Conservation (phyloP, 2,797 vertebrate genomes). For the Girardinus metallicus region DNA sequence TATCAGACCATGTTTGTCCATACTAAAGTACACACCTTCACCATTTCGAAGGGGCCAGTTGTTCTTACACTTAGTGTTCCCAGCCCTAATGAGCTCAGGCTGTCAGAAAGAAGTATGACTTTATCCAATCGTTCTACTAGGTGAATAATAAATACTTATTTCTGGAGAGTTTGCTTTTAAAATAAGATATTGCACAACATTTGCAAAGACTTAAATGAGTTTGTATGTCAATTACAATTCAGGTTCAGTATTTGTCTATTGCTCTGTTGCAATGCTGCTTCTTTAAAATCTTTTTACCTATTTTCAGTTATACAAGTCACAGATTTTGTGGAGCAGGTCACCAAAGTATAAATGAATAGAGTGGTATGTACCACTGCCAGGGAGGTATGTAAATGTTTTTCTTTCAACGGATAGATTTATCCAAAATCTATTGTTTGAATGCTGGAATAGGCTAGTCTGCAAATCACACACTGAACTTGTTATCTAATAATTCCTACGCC, state of each 20-base stretch:
- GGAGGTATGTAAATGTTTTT: background rate
- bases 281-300: background rate
- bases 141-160: background rate
- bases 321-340: background rate
- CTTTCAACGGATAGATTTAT: background rate
- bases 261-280: background rate
- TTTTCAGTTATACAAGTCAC: background rate
- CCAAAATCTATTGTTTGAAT: background rate
- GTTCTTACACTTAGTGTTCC: background rate
- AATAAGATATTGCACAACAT: background rate
- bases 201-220: background rate
- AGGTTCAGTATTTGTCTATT: background rate
- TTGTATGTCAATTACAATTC: background rate
- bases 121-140: background rate
- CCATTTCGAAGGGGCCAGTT: background rate
- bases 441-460: background rate
- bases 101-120: background rate
- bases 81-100: background rate
- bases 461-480: background rate
- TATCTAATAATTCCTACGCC: background rate
- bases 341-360: background rate
- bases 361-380: too few species aligned
- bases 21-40: background rate
- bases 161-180: background rate
- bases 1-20: background rate